These are phyloP conservation scores for Ceratothoa steindachneri DNA, from an alignment of 2,888 invertebrate species.

Conservation along the genomic window DNA sequence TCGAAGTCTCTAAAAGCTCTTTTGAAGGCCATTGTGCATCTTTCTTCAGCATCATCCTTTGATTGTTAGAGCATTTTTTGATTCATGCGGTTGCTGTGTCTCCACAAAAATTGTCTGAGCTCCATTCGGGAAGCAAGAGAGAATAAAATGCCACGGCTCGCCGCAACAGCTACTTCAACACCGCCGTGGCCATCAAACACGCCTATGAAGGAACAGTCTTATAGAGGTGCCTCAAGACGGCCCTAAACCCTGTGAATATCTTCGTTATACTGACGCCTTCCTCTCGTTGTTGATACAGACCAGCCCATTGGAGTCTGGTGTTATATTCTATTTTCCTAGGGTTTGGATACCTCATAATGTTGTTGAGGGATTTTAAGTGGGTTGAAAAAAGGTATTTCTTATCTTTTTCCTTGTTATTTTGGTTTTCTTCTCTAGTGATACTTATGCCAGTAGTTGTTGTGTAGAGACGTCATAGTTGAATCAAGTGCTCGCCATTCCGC, in stretches of 20 bases:
- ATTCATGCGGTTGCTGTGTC: neutral
- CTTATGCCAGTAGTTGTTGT: too few relatives aligned
- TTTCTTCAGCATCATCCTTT: neutral
- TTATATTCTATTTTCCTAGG: neutral
- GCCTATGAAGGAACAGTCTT: neutral
- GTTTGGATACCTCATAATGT: too few relatives aligned
- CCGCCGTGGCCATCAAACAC: neutral
- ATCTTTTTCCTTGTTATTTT: neutral
- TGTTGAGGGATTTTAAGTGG: too few relatives aligned
- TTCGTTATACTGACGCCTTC: neutral
- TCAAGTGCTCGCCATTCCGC: too few relatives aligned
- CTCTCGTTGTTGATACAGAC: neutral
- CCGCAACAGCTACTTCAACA: neutral
- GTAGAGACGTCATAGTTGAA: too few relatives aligned
- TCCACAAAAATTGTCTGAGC: neutral
- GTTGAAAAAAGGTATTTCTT: neutral
- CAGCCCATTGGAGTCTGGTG: too few relatives aligned
- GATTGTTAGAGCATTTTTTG: neutral
- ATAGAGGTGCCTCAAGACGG: neutral
- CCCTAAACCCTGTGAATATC: neutral
- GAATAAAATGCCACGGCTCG: neutral
- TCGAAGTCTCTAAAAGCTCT: neutral
- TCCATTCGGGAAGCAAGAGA: neutral
- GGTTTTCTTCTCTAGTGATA: too few relatives aligned
- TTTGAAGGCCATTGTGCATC: neutral